These are phyloP conservation scores for Chanos chanos DNA, from an alignment of 2,797 vertebrate genomes.

Conservation along the genomic window DNA sequence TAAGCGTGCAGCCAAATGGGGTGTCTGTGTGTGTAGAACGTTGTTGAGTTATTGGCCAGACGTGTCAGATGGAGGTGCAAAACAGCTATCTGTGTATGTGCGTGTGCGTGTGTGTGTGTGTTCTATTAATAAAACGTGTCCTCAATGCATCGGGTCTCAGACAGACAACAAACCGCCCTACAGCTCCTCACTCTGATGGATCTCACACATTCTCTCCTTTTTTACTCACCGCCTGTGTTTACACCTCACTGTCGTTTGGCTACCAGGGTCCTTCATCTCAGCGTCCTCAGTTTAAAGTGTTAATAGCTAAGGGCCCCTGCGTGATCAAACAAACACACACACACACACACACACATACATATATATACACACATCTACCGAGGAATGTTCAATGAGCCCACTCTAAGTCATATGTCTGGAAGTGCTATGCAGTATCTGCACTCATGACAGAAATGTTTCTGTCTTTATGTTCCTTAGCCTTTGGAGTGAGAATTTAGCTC, in stretches of 20 bases:
- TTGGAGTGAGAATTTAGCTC: too few species aligned
- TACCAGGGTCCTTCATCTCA: slow-evolving; percentile 30
- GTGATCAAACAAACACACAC: slow-evolving; percentile 46
- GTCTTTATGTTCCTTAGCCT: too few species aligned
- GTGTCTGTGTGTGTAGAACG: too few species aligned
- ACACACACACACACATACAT: slow-evolving; percentile 16
- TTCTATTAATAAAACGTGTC: slow-evolving; percentile 54
- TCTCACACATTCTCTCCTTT: neutral
- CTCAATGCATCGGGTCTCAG: slow-evolving; percentile 62
- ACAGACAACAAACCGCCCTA: slow-evolving; percentile 19
- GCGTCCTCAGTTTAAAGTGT: slow-evolving; percentile 42
- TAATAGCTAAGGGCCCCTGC: slow-evolving; percentile 46
- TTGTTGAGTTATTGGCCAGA: neutral
- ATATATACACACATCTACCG: slow-evolving; percentile 10
- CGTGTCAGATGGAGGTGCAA: neutral
- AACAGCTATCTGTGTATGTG: neutral
- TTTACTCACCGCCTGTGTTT: neutral
- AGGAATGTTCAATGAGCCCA: neutral
- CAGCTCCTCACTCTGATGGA: slow-evolving; percentile 6
- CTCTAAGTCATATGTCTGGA: neutral
- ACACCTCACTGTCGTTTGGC: neutral
- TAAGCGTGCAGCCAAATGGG: neutral
- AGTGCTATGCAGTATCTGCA: too few species aligned
- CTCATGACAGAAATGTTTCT: neutral
- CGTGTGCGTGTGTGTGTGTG: slow-evolving; percentile 15